Base-by-base conservation (phyloP, 2,888 invertebrate species). In the Xanthorhoe designata region DNA sequence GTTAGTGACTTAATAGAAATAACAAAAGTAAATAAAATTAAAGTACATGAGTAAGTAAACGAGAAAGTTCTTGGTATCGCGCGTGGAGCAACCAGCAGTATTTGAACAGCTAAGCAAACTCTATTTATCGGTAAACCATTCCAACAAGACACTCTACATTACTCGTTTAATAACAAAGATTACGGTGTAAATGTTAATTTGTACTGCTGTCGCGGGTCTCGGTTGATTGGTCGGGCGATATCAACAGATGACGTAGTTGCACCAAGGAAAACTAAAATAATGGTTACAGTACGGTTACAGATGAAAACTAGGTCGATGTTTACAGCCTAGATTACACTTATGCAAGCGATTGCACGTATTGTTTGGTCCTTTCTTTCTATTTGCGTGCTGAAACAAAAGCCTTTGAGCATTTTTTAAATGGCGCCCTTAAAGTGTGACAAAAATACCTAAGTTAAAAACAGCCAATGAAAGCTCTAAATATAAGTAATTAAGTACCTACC, bases 41-140 rank as follows among this genome's bases (percentile, higher is more conserved):
- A 81, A 82, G 81, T 78, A 79, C 76, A 80, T 76, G 73, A 80
- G 78, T 70, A 83, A 80, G 85, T 84, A 88, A 88, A 90, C 83
- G 82, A 83, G 86, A 87, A 84, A 89, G 84, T 92, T 91, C 90
- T 88, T 76, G 78, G 89, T 90, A 91, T 82, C 78, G 85, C 77
- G 81, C 84, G 83, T 64, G 86, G 84, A 86, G 87, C 89, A 89
- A 90, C 91, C 88, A 88, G 83, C 83, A 79, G 66, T 89, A 88
- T 93, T 93, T 90, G 87, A 85, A 85, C 93, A 93, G 92, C 92
- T 93, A 92, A 86, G 84, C 84, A 92, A 92, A 92, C 92, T 83
- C 71, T 54, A 85, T 84, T 87, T 91, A 89, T 89, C 89, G 79
- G 67, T 64, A 70, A 73, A 71, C 73, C 73, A 71, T 53, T 64